phyloP scores from a whole-genome alignment of 23 tunicate genomes.

The Styela plicata region DNA sequence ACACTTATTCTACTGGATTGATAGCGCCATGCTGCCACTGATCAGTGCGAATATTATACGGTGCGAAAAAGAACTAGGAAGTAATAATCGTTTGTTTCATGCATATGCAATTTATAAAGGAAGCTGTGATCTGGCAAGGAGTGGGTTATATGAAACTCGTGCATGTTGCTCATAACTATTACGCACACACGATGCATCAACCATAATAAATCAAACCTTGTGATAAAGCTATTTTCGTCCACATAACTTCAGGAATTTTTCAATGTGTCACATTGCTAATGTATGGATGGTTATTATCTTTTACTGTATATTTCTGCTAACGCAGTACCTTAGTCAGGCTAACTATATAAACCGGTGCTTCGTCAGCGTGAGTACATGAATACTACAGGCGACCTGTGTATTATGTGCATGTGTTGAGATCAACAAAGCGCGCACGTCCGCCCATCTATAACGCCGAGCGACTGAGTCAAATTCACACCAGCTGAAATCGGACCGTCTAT shows the following conservation, averaged over 20 bases:
- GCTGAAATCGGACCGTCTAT: no score
- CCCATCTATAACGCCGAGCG: no score
- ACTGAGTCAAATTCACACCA: no score
- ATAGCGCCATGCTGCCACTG: not conserved
- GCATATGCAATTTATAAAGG: not conserved
- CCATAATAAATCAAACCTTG: not conserved
- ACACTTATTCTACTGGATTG: no score
- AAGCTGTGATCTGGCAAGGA: not conserved
- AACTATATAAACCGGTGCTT: not conserved
- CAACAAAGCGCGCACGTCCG: no score
- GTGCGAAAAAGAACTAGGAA: not conserved
- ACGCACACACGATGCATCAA: not conserved
- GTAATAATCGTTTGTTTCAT: not conserved
- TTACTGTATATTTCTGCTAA: no score
- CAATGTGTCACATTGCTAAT: not conserved
- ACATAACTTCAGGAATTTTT: not conserved
- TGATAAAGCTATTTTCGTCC: not conserved
- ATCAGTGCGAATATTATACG: not conserved
- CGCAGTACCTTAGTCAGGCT: not conserved
- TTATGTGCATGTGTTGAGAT: no score
- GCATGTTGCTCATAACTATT: not conserved
- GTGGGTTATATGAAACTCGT: not conserved
- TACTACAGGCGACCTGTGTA: no score
- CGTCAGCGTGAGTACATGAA: no score
- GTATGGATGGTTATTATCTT: no score